Base-by-base conservation (phyloP, 2,888 invertebrate species). In the Mantis religiosa region DNA sequence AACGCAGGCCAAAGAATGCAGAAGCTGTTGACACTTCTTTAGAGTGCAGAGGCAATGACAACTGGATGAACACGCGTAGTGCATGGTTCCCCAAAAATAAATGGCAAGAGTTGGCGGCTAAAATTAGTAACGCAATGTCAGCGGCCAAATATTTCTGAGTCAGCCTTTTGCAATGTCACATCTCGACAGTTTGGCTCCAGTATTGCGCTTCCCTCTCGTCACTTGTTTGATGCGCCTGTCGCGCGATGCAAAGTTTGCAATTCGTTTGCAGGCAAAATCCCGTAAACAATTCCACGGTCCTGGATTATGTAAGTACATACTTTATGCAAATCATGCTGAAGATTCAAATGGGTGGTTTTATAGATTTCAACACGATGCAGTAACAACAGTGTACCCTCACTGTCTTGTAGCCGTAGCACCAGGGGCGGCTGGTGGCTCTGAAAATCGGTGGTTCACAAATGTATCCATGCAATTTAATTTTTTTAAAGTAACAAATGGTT, bases 81-180 rank as follows among this genome's bases (percentile, higher is more conserved):
- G 54, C 54, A 71, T 25, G 54, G 25, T 20, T 6, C 54, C 54
- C 54, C 54, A 71, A 71, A 54, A 71, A 71, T 71, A 71, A 71
- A 20, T 71, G 54, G 54, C 54, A 71, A 71, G 54, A 71, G 54
- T 20, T 71, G 54, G 54, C 20, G 20, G 54, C 82, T 87, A 87
- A 30, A 82, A 87, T 87, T 87, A 87, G 87, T 41, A 14, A 34
- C 14, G 82, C n/a, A 34, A 9, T 20, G 87, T 25, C 87, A 87
- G 82, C n/a, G 30, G 87, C 87, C 87, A 87, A 87, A 87, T 82
- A 7, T n/a, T 71, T 82, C 30, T 87, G 87, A 87, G 28, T 87
- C 82, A 87, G 41, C 87, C 54, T 15, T 71, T 71, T 71, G 54
- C 54, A 71, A 0, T 87, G 82, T 82, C 87, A 82, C 30, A 82